Conservation (phyloP, 2,797 vertebrate genomes). For the Spondyliosoma cantharus region DNA sequence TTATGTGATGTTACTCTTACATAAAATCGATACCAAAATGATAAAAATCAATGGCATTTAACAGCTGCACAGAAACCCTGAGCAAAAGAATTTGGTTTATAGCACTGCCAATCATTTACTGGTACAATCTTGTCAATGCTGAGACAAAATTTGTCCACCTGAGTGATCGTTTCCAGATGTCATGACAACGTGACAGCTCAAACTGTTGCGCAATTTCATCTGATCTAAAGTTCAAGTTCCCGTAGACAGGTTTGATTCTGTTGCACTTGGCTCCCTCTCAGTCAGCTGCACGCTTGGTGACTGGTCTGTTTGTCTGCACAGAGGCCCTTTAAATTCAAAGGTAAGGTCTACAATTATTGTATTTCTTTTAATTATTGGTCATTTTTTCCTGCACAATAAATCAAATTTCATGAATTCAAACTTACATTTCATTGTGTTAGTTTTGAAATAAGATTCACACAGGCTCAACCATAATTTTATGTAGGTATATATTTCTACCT, state of each 20-base stretch:
- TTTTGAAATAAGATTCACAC: not conserved
- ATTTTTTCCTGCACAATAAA: not conserved
- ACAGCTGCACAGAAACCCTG: not conserved
- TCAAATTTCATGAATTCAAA: not conserved
- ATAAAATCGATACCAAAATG: not conserved
- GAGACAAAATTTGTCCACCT: slow-evolving; percentile 50
- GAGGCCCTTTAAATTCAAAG: slow-evolving; percentile 23
- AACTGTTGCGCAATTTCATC: slow-evolving; percentile 70
- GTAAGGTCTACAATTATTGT: slow-evolving; percentile 33
- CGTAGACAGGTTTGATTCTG: not conserved
- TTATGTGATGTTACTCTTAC: not conserved
- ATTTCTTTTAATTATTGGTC: not conserved
- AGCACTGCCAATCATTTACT: slow-evolving; percentile 78
- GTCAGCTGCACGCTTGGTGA: slow-evolving; percentile 30
- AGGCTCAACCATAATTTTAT: not conserved
- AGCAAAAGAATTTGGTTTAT: slow-evolving; percentile 1
- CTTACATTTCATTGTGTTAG: not conserved
- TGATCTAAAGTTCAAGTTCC: slow-evolving; percentile 79
- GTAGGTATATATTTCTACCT: not conserved
- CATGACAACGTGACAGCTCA: slow-evolving; percentile 71
- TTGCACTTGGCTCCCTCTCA: slow-evolving; percentile 33
- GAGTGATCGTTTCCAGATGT: slow-evolving; percentile 66
- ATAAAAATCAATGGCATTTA: not conserved
- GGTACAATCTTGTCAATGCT: slow-evolving; percentile 33
- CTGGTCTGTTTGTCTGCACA: slow-evolving; percentile 19